Percentiles rank a stretch among this genome's conserved stretches.
phyloP scores from a whole-genome alignment of 2,797 vertebrate species.

The Microcaecilia unicolor region DNA sequence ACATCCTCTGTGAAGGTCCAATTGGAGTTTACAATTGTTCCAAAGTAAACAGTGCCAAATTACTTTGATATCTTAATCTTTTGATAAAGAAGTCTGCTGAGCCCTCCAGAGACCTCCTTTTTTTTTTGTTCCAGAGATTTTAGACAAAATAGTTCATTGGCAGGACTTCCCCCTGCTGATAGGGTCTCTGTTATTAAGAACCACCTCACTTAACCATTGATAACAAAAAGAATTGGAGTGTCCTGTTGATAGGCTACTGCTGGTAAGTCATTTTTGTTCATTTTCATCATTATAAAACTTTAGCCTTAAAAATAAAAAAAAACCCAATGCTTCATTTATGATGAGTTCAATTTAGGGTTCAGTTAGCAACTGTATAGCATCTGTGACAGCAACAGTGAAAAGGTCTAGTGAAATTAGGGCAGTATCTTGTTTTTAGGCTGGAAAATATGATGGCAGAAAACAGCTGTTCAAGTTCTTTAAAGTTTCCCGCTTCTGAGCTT shows the following conservation, averaged over 20 bases:
- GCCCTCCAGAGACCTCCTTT: conserved; percentile 43
- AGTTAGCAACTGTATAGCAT: no score
- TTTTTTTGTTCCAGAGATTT: conserved; percentile 45
- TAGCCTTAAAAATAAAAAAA: background rate
- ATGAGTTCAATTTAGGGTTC: no score
- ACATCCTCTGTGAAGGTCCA: conserved; percentile 24
- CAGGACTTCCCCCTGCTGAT: conserved; percentile 49
- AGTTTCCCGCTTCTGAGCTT: no score
- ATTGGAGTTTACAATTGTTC: conserved; percentile 45
- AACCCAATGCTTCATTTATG: no score
- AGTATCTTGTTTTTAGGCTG: no score
- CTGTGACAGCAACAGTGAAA: no score
- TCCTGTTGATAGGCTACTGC: conserved; percentile 29
- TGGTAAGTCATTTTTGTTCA: conserved; percentile 27
- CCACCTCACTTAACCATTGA: conserved; percentile 21
- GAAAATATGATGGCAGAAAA: no score
- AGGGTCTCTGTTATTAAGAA: conserved; percentile 37
- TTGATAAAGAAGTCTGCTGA: conserved; percentile 45
- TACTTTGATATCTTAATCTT: conserved; percentile 48
- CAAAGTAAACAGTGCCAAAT: conserved; percentile 36
- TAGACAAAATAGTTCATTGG: conserved; percentile 54
- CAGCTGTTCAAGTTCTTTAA: no score
- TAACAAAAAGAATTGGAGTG: conserved; percentile 32
- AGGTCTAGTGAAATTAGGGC: no score
- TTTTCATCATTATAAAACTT: background rate